Base-by-base conservation (phyloP, 2,797 vertebrate genomes). In the Psittacula derbiana region DNA sequence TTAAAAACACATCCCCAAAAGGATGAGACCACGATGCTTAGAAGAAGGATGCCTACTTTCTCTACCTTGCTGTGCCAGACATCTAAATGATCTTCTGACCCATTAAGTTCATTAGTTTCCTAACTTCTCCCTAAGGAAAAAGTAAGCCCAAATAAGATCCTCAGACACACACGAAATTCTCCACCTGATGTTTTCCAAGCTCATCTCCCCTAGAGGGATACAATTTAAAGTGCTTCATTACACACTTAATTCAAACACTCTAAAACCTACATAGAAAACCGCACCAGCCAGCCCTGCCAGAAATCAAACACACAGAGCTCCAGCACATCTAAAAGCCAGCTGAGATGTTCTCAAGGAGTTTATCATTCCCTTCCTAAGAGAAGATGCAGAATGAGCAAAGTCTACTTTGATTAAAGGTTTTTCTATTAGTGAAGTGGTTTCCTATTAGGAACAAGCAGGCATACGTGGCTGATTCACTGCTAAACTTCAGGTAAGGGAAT, bases 51-150 rank as follows among this genome's bases (percentile, higher is more conserved):
- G 20, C 15, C 50, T 79, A 11, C 74, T 58, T 84, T 73, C 50
- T 80, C 73, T 41, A 0, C 40, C 58, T 70, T 0, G 0, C 71
- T 46, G 31, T 80, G 86, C 78, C 90, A 95, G 64, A 64, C 86
- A 93, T 52, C 62, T 73, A 72, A 73, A 73, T 25, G 52, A 49
- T 90, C 57, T 90, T 92, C 74, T 4, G 2, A 73, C 25, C 66
- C 74, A 73, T 65, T 75, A 71, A 92, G 52, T 78, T 72, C 92
- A 90, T 90, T 88, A 95, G 65, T 55, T 95, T 64, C 65, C 25
- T 89, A 87, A 92, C 57, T 86, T 90, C 65, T 95, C 88, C 86
- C 83, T 31, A 65, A 85, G 78, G 80, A 74, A 80, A 69, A 87
- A 24, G 36, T 28, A 86, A 88, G 24, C 52, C 62, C 44, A 82